These are phyloP conservation scores for Decapterus maruadsi DNA, from an alignment of 2,797 vertebrate genomes.

Conservation along the genomic window DNA sequence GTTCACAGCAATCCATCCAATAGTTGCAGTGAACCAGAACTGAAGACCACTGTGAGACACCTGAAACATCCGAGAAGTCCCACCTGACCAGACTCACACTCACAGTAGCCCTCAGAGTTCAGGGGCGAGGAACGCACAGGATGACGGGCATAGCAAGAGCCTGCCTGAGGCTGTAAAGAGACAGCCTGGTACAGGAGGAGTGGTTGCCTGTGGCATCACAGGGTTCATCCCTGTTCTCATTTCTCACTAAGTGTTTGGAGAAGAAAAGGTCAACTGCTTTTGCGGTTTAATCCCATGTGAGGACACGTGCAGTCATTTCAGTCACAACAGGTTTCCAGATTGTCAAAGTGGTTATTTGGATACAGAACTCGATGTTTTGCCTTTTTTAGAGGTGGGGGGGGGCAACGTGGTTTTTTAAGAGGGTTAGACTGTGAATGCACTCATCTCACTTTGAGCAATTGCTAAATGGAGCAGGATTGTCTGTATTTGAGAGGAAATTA, in stretches of 20 bases:
- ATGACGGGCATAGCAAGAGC: not conserved
- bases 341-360: constrained; percentile 5
- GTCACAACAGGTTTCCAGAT: constrained; percentile 25
- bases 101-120: not conserved
- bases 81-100: not conserved
- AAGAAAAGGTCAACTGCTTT: constrained; percentile 48
- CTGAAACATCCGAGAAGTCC: not conserved
- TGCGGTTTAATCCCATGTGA: constrained; percentile 29
- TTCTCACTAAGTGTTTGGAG: constrained; percentile 27
- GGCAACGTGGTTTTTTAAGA: constrained; percentile 31
- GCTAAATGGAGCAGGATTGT: constrained; percentile 50
- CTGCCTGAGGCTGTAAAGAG: constrained; percentile 13
- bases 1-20: too few species aligned
- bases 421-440: constrained; percentile 22
- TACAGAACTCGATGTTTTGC: constrained; percentile 20
- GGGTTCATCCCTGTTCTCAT: constrained; percentile 35
- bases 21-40: too few species aligned
- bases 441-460: constrained; percentile 50
- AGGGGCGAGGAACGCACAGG: constrained; percentile 1
- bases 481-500: constrained; percentile 39
- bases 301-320: constrained; percentile 12
- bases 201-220: constrained; percentile 12
- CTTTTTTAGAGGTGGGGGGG: constrained; percentile 34
- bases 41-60: not conserved
- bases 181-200: constrained; percentile 13